phyloP scores from a whole-genome alignment of 2,797 vertebrate species.

The Myotis findleyi region DNA sequence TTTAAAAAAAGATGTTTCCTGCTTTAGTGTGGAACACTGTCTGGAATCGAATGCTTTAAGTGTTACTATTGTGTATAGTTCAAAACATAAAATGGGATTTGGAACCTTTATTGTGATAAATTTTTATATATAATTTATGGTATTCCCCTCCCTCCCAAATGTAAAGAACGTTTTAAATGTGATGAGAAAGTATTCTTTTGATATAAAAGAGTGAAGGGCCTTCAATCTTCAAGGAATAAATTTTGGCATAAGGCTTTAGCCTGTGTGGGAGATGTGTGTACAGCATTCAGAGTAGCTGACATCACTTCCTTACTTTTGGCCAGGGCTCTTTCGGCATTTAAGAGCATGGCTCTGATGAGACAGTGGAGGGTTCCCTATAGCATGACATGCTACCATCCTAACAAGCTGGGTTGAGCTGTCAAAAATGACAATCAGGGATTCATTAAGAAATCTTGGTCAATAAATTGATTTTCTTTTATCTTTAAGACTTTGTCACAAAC shows the following conservation, averaged over 20 bases:
- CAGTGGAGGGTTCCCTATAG: neutral
- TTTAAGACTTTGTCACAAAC: constrained; percentile 58
- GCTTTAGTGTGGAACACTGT: constrained; percentile 41
- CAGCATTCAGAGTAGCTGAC: neutral
- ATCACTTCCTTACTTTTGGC: neutral
- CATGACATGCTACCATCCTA: neutral
- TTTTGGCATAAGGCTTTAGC: neutral
- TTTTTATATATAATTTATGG: constrained; percentile 10
- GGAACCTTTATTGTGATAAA: constrained; percentile 22
- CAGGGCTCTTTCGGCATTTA: neutral
- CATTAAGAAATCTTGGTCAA: constrained; percentile 53
- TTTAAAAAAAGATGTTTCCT: constrained; percentile 7
- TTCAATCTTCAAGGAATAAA: neutral
- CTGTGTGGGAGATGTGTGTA: neutral
- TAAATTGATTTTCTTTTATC: constrained; percentile 66
- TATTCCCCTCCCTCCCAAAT: neutral
- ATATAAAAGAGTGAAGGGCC: neutral
- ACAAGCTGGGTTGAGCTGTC: constrained; percentile 22
- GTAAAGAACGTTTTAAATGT: constrained; percentile 39
- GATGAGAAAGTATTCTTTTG: constrained; percentile 34
- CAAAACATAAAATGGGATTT: constrained; percentile 41
- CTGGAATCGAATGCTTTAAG: constrained; percentile 34
- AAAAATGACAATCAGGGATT: constrained; percentile 77
- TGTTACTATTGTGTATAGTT: constrained; percentile 29
- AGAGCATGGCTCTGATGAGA: neutral